Evolutionary conservation across 2,888 invertebrate genomes (phyloP).

Genomic region (Operophtera brumata): DNA sequence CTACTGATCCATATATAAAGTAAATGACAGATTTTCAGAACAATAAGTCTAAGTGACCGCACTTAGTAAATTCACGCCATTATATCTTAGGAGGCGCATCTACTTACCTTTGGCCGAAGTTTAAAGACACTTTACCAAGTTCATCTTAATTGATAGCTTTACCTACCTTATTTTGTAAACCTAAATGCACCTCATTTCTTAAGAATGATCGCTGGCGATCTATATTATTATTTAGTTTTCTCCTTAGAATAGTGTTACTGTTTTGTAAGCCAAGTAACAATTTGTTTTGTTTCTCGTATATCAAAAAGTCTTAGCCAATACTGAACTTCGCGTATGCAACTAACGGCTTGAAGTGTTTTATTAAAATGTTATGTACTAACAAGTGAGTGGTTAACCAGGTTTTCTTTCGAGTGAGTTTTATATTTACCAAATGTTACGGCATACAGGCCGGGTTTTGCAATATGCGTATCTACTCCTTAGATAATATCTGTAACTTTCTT

Average conservation of each 20-base stretch:
- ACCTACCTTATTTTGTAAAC: slow-evolving; percentile 68
- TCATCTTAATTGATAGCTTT: slow-evolving; percentile 61
- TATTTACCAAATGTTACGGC: slow-evolving; percentile 39
- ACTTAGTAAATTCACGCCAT: slow-evolving; percentile 1
- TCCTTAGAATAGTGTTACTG: slow-evolving; percentile 72
- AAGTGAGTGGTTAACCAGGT: slow-evolving; percentile 71
- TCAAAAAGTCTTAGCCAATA: slow-evolving; percentile 55
- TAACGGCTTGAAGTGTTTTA: slow-evolving; percentile 75
- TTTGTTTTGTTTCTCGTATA: slow-evolving; percentile 61
- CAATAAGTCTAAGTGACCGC: slow-evolving; percentile 4
- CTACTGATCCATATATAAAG: background rate
- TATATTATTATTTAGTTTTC: slow-evolving; percentile 56
- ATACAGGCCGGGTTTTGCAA: slow-evolving; percentile 75
- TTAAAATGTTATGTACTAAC: slow-evolving; percentile 68
- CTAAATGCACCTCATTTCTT: slow-evolving; percentile 75
- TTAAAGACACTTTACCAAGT: slow-evolving; percentile 56
- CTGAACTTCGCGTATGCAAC: slow-evolving; percentile 68
- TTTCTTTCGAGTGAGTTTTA: slow-evolving; percentile 60
- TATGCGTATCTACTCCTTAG: slow-evolving; percentile 51
- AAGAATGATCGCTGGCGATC: slow-evolving; percentile 77
- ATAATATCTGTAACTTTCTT: slow-evolving; percentile 50
- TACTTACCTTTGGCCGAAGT: slow-evolving; percentile 38
- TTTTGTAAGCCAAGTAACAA: slow-evolving; percentile 55
- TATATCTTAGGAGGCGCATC: slow-evolving; percentile 20
- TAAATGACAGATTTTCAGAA: background rate